A percentile compares a stretch with the other conserved stretches of the same genome.
Conservation (phyloP, 2,113 vertebrate genomes). For the Elgaria multicarinata region DNA sequence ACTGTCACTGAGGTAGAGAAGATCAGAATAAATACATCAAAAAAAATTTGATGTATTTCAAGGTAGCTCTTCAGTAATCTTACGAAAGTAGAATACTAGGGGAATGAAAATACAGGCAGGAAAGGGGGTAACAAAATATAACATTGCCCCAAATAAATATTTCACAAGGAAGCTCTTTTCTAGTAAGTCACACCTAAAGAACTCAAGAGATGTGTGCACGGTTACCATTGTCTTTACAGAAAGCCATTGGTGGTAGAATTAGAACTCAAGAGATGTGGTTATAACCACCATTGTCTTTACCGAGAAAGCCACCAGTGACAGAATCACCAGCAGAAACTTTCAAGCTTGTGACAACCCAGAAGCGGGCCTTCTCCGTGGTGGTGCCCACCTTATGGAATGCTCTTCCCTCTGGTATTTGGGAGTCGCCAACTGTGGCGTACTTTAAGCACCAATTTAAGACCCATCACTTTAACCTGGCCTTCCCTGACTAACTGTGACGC, state of each 20-base stretch:
- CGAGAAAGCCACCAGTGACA: not conserved
- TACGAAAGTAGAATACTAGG: not conserved
- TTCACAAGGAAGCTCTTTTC: not conserved
- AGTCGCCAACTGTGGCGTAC: too few relatives aligned
- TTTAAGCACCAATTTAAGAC: too few relatives aligned
- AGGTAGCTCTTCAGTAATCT: not conserved
- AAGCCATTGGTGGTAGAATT: too few relatives aligned
- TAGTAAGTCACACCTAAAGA: not conserved
- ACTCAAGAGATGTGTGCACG: not conserved
- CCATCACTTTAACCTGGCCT: too few relatives aligned
- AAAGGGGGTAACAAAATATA: not conserved
- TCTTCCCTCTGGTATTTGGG: too few relatives aligned
- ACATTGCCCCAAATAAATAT: not conserved
- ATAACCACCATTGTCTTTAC: not conserved
- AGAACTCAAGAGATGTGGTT: not conserved
- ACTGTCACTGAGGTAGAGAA: not conserved
- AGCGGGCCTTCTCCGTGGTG: too few relatives aligned
- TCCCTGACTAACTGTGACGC: too few relatives aligned
- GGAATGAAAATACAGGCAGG: not conserved
- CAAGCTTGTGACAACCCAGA: too few relatives aligned
- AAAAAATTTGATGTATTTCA: not conserved
- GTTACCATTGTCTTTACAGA: too few relatives aligned
- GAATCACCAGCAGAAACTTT: not conserved
- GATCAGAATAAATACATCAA: not conserved
- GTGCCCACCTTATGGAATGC: too few relatives aligned